phyloP scores from a whole-genome alignment of 2,797 vertebrate genomes.

The Mergus octosetaceus region DNA sequence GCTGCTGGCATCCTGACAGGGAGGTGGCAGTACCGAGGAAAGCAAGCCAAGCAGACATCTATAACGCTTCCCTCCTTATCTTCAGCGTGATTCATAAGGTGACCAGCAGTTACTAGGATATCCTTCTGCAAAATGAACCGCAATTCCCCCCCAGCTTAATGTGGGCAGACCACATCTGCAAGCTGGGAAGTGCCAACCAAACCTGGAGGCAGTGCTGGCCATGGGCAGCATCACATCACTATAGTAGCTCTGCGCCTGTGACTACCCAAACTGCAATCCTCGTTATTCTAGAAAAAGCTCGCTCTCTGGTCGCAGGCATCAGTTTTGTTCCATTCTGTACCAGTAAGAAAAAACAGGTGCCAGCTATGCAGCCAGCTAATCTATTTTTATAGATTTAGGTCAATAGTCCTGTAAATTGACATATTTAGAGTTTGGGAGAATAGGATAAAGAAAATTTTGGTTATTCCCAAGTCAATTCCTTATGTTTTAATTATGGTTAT shows the following conservation, averaged over 20 bases:
- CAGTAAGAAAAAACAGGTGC: not conserved
- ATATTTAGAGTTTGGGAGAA: not conserved
- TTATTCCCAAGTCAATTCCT: not conserved
- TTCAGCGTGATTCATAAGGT: not conserved
- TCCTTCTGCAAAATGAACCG: not conserved
- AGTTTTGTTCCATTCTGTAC: constrained; percentile 32
- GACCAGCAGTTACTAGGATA: constrained; percentile 7
- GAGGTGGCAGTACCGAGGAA: not conserved
- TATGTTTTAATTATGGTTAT: not conserved
- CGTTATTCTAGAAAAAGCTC: constrained; percentile 23
- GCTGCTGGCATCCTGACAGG: not conserved
- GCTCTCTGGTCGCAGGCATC: not conserved
- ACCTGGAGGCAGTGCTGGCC: constrained; percentile 8
- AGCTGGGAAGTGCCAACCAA: constrained; percentile 35
- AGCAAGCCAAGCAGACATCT: constrained; percentile 32
- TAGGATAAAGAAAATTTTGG: not conserved
- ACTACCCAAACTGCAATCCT: constrained; percentile 19
- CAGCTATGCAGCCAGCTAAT: not conserved
- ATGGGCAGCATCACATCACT: constrained; percentile 7
- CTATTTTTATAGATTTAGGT: constrained; percentile 47
- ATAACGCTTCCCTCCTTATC: constrained; percentile 14
- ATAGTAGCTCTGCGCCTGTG: not conserved
- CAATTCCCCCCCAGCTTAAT: not conserved
- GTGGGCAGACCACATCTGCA: not conserved
- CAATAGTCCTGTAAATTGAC: not conserved